Conservation (phyloP, 1,140 invertebrate genomes). For the Musca domestica region DNA sequence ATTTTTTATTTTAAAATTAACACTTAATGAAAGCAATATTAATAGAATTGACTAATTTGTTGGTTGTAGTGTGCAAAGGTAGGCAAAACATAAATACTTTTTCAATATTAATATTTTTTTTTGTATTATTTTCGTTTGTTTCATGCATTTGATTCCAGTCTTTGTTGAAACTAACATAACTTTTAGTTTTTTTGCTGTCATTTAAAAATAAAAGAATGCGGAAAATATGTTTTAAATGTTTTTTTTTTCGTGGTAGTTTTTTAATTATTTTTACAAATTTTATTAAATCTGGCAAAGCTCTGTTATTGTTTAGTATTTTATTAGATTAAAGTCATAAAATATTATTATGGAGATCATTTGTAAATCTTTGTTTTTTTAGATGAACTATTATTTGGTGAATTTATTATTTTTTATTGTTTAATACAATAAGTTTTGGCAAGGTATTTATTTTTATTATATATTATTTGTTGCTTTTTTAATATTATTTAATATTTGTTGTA, state of each 20-base stretch:
- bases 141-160: slow-evolving; percentile 12
- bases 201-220: background rate
- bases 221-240: background rate
- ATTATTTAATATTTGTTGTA: background rate
- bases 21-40: no score
- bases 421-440: slow-evolving; percentile 9
- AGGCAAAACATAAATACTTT: no score
- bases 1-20: no score
- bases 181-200: no score
- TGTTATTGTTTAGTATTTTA: slow-evolving; percentile 18
- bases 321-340: slow-evolving; percentile 23
- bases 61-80: no score
- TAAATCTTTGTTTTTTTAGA: slow-evolving; percentile 7
- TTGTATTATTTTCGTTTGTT: background rate
- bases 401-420: slow-evolving; percentile 18
- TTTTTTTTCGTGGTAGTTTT: slow-evolving; percentile 6
- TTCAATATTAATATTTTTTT: background rate
- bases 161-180: slow-evolving; percentile 2
- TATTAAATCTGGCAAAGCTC: slow-evolving; percentile 23
- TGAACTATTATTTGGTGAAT: slow-evolving; percentile 19
- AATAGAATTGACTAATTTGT: no score
- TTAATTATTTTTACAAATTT: background rate
- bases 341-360: slow-evolving; percentile 14
- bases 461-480: background rate
- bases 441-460: slow-evolving; percentile 9